A percentile compares a stretch with the other conserved stretches of the same genome.
These are phyloP conservation scores for Chromis chromis DNA, from an alignment of 2,797 vertebrate species.

Conservation along the genomic window DNA sequence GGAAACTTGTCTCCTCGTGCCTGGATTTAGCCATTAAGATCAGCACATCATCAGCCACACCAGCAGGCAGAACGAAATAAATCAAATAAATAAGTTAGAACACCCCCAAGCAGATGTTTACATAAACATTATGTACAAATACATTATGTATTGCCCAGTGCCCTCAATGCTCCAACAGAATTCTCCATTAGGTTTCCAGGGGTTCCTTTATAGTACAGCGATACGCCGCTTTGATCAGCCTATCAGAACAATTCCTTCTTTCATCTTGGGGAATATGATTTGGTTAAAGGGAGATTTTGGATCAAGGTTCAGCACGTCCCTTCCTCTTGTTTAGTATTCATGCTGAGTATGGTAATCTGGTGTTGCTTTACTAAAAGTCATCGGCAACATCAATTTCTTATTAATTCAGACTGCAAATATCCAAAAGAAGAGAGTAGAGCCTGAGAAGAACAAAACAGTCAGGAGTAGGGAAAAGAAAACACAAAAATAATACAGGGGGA, in stretches of 20 bases:
- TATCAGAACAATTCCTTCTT: conserved; percentile 84
- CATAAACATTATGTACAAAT: conserved; percentile 82
- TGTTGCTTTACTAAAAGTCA: conserved; percentile 79
- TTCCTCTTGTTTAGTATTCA: conserved; percentile 79
- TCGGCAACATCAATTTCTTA: conserved; percentile 80
- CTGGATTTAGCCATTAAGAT: conserved; percentile 74
- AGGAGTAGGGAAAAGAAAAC: conserved; percentile 24
- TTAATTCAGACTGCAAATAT: conserved; percentile 77
- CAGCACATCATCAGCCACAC: conserved; percentile 72
- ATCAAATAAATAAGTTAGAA: conserved; percentile 81
- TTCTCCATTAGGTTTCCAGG: conserved; percentile 82
- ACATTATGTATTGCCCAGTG: conserved; percentile 79
- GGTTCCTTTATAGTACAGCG: conserved; percentile 79
- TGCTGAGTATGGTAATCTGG: conserved; percentile 76
- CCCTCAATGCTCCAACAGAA: conserved; percentile 73
- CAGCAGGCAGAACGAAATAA: conserved; percentile 60
- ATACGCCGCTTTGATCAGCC: conserved; percentile 82
- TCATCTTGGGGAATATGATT: conserved; percentile 80
- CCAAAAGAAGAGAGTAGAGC: conserved; percentile 51
- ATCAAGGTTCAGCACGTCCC: conserved; percentile 79
- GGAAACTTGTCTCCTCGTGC: conserved; percentile 45
- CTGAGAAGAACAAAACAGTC: conserved; percentile 48
- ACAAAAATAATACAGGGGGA: conserved; percentile 14
- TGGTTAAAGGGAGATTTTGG: conserved; percentile 79
- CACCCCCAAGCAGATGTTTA: conserved; percentile 81